These are phyloP conservation scores for Cerastoderma edule DNA, from an alignment of 2,888 invertebrate genomes.

Conservation along the genomic window DNA sequence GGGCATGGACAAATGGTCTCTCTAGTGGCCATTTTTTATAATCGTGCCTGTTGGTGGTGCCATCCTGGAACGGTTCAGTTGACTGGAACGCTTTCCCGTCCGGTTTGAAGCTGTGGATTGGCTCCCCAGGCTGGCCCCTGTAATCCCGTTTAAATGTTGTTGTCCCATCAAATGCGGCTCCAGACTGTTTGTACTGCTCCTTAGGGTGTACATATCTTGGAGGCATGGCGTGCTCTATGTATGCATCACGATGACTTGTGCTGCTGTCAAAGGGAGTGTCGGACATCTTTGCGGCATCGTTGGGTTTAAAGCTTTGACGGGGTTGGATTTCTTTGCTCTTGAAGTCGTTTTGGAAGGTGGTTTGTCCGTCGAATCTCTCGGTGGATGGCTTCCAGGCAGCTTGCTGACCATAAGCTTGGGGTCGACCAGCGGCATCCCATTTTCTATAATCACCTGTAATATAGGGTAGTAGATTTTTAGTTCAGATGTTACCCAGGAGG, in stretches of 20 bases:
- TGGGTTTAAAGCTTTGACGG: conserved; percentile 79
- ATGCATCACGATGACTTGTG: conserved; percentile 81
- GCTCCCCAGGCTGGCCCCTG: conserved; percentile 67
- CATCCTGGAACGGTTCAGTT: conserved; percentile 80
- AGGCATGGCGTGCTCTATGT: conserved; percentile 80
- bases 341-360: conserved; percentile 81
- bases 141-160: conserved; percentile 80
- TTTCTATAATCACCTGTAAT: conserved; percentile 79
- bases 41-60: conserved; percentile 82
- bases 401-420: conserved; percentile 62
- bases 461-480: neutral
- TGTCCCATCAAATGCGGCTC: conserved; percentile 78
- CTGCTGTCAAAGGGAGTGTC: conserved; percentile 80
- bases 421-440: conserved; percentile 74
- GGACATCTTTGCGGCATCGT: conserved; percentile 74
- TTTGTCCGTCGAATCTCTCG: conserved; percentile 80
- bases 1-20: conserved; percentile 73
- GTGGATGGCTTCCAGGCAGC: conserved; percentile 77
- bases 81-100: conserved; percentile 78
- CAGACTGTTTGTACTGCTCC: conserved; percentile 74
- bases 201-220: conserved; percentile 69
- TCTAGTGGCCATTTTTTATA: conserved; percentile 77
- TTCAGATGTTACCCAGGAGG: no score
- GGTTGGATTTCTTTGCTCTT: conserved; percentile 71
- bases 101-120: conserved; percentile 80